These are phyloP conservation scores for Petrocephalus microphthalmus DNA, from an alignment of 2,113 vertebrate species.

Conservation along the genomic window DNA sequence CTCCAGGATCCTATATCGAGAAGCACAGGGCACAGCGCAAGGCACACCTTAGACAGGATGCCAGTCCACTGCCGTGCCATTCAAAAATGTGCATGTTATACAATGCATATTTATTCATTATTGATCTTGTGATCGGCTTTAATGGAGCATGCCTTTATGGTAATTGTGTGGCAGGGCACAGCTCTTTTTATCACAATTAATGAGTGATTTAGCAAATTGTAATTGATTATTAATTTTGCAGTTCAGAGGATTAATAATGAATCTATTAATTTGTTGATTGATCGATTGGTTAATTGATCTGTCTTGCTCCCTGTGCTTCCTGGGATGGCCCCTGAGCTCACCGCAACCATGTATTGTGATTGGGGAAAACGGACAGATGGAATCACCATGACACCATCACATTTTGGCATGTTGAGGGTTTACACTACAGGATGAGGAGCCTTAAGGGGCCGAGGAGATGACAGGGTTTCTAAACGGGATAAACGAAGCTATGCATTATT, in stretches of 20 bases:
- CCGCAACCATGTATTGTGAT: not conserved
- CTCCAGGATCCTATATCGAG: not conserved
- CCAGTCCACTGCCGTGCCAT: not conserved
- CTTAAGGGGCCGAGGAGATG: constrained; percentile 12
- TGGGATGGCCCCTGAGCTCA: not conserved
- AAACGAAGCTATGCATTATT: constrained; percentile 77
- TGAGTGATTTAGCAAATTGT: not conserved
- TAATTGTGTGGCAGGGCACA: not conserved
- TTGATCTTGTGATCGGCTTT: not conserved
- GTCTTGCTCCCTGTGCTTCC: not conserved
- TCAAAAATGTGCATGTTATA: not conserved
- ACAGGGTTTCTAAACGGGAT: constrained; percentile 55
- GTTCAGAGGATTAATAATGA: not conserved
- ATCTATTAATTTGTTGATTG: not conserved
- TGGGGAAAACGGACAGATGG: not conserved
- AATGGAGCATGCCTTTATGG: not conserved
- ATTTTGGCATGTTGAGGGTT: constrained; percentile 17
- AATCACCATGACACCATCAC: constrained; percentile 21
- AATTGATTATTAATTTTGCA: not conserved
- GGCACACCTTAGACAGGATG: not conserved
- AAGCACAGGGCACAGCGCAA: not conserved
- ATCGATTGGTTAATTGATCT: not conserved
- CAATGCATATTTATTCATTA: not conserved
- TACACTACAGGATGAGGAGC: not conserved
- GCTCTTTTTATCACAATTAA: constrained; percentile 3